Evolutionary conservation across 2,888 invertebrate genomes (phyloP).

Genomic region (Zootermopsis nevadensis): DNA sequence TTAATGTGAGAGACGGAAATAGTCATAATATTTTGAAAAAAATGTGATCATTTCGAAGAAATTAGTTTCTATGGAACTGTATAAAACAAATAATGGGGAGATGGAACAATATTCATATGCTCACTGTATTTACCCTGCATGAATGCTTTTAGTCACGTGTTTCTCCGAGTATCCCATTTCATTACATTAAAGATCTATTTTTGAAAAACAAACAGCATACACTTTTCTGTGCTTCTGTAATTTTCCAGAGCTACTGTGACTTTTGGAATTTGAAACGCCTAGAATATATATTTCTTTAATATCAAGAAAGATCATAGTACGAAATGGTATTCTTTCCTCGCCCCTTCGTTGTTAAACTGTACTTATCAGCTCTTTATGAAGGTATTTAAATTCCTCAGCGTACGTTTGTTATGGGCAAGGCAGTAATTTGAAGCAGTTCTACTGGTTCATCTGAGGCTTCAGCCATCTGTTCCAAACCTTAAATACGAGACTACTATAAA

Average conservation of each 20-base stretch:
- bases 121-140: too few species aligned
- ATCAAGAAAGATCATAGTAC: not conserved
- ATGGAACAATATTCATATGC: too few species aligned
- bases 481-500: not conserved
- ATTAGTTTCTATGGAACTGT: too few species aligned
- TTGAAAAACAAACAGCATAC: not conserved
- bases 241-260: not conserved
- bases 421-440: not conserved
- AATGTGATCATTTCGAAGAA: too few species aligned
- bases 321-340: not conserved
- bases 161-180: not conserved
- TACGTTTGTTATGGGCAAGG: not conserved
- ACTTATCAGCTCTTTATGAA: slow-evolving; percentile 5
- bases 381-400: not conserved
- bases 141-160: not conserved
- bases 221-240: not conserved
- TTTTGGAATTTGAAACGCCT: not conserved
- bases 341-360: not conserved
- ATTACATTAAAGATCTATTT: not conserved
- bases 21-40: too few species aligned
- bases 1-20: too few species aligned
- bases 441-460: not conserved
- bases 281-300: slow-evolving; percentile 4
- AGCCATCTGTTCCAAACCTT: not conserved
- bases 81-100: too few species aligned